phyloP scores from a whole-genome alignment of 1,140 invertebrate species.

The Cydia fagiglandana region DNA sequence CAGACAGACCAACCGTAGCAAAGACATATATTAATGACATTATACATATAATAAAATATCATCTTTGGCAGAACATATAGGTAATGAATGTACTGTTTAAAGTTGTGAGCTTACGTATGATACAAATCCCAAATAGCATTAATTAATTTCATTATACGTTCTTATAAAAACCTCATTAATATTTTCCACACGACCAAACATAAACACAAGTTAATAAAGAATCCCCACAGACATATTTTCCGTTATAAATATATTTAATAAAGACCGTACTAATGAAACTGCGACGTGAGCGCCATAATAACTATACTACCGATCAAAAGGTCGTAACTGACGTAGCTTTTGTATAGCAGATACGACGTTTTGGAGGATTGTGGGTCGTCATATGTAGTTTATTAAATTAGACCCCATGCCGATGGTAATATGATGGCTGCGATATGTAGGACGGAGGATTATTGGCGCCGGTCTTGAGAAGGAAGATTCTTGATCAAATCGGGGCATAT shows the following conservation, averaged over 20 bases:
- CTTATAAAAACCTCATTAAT: background rate
- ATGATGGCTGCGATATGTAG: background rate
- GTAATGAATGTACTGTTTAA: too few species aligned
- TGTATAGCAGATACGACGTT: background rate
- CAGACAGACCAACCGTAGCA: too few species aligned
- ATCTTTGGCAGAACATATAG: too few species aligned
- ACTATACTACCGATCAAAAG: background rate
- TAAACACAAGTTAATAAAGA: slow-evolving; percentile 13
- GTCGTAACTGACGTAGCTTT: background rate
- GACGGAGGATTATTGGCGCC: background rate
- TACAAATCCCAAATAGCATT: too few species aligned
- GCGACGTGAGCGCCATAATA: background rate
- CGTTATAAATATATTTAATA: slow-evolving; percentile 15
- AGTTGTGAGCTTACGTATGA: too few species aligned
- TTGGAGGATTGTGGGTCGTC: background rate
- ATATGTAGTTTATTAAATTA: slow-evolving; percentile 13
- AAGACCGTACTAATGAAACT: background rate
- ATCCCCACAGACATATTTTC: slow-evolving; percentile 1
- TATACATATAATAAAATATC: too few species aligned
- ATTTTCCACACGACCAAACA: background rate
- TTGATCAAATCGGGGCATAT: background rate
- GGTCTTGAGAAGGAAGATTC: background rate
- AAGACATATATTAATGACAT: too few species aligned
- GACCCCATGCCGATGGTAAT: slow-evolving; percentile 1
- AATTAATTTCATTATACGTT: background rate